Evolutionary conservation across 2,888 invertebrate genomes (phyloP), one percentile per base, ranked within the genome.

Genomic region (Trichopoda pennipes): DNA sequence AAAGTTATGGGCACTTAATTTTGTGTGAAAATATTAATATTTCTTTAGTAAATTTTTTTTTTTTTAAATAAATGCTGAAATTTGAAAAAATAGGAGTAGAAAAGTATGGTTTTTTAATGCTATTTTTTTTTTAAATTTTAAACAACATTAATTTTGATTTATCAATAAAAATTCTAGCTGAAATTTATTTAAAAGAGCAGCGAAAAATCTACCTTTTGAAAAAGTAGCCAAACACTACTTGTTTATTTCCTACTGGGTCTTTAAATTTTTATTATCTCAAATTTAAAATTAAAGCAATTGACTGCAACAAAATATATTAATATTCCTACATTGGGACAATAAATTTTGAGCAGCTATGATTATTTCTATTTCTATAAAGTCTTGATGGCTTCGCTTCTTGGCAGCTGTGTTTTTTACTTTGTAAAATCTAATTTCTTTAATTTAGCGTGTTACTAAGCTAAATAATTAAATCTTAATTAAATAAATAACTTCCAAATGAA

Each of bases 281-380:
- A 69, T 21, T 47, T 12, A 17, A 63, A 63, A 55, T 60, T 8
- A 42, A 32, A 56, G 35, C 60, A 51, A 66, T 79, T 60, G 66
- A 47, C 23, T 64, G 72, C 64, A 58, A 35, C 42, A 58, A 58
- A 58, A 79, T 21, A 79, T 38, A 60, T 60, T 73, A 73, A 72
- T 47, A 78, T 44, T 35, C 35, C 7, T 35, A 12, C 38, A 60
- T 35, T n/a, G 51, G 53, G 47, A 60, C 72, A 53, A 79, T 79
- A 79, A 79, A 79, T 79, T 73, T 79, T 47, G 73, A 79, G 73
- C 66, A 79, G 73, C 21, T 44, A 66, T 66, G 66, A 73, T 66
- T 73, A 28, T 32, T 49, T 7, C 44, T 55, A 58, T 61, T 60
- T 69, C 21, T 35, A 61, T 38, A 17, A 9, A 68, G 14, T 61